Base-by-base conservation (phyloP, 2,113 vertebrate genomes). In the Gorilla gorilla region DNA sequence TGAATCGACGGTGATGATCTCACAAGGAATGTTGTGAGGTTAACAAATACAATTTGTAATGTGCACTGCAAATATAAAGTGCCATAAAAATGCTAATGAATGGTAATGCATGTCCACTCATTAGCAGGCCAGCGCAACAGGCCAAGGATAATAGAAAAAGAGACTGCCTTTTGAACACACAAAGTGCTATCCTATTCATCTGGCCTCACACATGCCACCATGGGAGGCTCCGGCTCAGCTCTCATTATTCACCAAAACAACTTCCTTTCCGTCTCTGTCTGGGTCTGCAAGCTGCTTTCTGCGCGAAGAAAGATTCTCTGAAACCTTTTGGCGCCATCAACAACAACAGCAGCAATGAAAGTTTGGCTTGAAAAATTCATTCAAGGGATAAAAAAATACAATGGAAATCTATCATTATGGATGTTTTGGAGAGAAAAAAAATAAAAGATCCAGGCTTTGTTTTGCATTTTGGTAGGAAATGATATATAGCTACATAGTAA, bases 391-490 rank as follows among this genome's bases (percentile, higher is more conserved):
- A 98, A 98, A 97, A 52, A 95, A 98, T 97, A 98, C 98, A 98
- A 97, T 94, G 94, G 97, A 98, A 98, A 98, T 98, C 98, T 98
- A 98, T 99, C 98, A 98, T 98, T 98, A 98, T 97, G 97, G 98
- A 93, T 97, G 97, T 98, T 98, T 98, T 92, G 90, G 96, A 96
- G 91, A 76, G 66, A 23, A 14, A 8, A 45, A 97, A 35, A 10
- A n/a, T 50, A 52, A 55, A 96, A 97, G 66, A 96, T 96, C 92
- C 78, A 72, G 97, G 95, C 97, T 98, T 98, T 98, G 98, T 98
- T 99, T 98, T 98, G 98, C 98, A 98, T 99, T 98, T 98, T 97
- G 96, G 98, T 98, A 98, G 97, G 98, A 98, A 98, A 98, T 98
- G 98, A 99, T 99, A 73, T 98, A 98, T 98, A 95, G 97, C 97